phyloP scores from a whole-genome alignment of 35 echinoderm and acorn worm genomes.

The Lytechinus variegatus region DNA sequence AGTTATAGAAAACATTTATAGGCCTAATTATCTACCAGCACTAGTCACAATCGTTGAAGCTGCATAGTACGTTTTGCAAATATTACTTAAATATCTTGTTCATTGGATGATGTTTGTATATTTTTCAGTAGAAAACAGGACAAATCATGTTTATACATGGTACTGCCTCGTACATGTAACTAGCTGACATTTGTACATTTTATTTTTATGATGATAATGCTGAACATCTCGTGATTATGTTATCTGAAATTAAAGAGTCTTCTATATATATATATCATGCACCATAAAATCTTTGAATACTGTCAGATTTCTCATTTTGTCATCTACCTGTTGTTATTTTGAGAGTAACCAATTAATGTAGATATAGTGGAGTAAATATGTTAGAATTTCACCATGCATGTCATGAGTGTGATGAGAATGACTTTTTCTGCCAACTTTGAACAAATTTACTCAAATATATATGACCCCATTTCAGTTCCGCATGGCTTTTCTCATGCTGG shows the following conservation, averaged over 20 bases:
- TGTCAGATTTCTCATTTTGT: not conserved
- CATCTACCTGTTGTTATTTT: not conserved
- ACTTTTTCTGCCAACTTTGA: too few relatives aligned
- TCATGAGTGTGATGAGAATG: too few relatives aligned
- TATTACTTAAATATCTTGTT: not conserved
- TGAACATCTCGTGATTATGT: not conserved
- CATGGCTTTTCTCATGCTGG: too few relatives aligned
- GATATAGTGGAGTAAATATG: too few relatives aligned
- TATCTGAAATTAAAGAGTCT: not conserved
- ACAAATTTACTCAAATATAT: too few relatives aligned
- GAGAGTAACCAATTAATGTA: not conserved
- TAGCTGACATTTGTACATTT: not conserved
- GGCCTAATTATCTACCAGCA: not conserved
- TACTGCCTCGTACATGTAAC: not conserved
- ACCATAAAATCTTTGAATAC: not conserved
- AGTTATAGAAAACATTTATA: not conserved
- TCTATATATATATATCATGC: not conserved
- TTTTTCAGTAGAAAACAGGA: not conserved
- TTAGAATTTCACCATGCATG: too few relatives aligned
- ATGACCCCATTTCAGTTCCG: too few relatives aligned
- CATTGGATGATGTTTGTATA: not conserved
- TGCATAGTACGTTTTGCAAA: not conserved
- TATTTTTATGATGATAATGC: not conserved
- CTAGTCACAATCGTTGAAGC: not conserved
- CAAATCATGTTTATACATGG: not conserved